These are phyloP conservation scores for Gymnobelideus leadbeateri DNA, from an alignment of 2,113 vertebrate species.

Conservation along the genomic window DNA sequence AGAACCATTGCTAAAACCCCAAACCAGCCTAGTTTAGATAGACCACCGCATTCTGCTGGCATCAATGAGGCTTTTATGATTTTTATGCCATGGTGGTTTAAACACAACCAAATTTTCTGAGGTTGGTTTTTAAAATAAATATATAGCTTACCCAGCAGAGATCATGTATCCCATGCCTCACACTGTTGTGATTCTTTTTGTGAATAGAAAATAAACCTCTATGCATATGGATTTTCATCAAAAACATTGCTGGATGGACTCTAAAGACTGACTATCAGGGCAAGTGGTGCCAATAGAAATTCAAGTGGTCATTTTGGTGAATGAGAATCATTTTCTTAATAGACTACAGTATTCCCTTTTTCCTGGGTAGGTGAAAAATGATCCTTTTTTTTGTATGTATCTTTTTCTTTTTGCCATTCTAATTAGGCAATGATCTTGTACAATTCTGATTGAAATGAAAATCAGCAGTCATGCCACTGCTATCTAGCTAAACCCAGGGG, in stretches of 20 bases:
- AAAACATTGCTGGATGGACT: constrained; percentile 64
- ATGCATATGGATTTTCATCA: constrained; percentile 54
- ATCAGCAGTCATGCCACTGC: constrained; percentile 78
- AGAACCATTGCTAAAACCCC: constrained; percentile 39
- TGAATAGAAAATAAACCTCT: constrained; percentile 76
- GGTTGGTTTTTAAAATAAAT: constrained; percentile 63
- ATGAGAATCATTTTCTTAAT: constrained; percentile 70
- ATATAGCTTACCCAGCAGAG: constrained; percentile 56
- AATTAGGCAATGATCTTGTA: constrained; percentile 78
- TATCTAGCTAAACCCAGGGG: constrained; percentile 75
- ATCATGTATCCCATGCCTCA: not conserved
- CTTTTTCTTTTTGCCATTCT: constrained; percentile 76
- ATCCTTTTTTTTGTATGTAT: constrained; percentile 69
- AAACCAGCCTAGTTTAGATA: constrained; percentile 29
- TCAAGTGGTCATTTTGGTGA: constrained; percentile 73
- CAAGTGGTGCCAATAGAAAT: constrained; percentile 57
- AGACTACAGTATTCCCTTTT: constrained; percentile 65
- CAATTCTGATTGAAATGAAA: constrained; percentile 81
- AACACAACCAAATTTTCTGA: constrained; percentile 62
- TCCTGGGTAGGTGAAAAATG: constrained; percentile 72
- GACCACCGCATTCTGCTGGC: not conserved
- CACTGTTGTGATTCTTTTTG: constrained; percentile 68
- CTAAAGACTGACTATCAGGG: constrained; percentile 65
- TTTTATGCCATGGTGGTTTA: constrained; percentile 59
- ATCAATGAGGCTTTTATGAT: constrained; percentile 51